phyloP scores from a whole-genome alignment of 1,140 invertebrate species.

The Eubasilissa regina region DNA sequence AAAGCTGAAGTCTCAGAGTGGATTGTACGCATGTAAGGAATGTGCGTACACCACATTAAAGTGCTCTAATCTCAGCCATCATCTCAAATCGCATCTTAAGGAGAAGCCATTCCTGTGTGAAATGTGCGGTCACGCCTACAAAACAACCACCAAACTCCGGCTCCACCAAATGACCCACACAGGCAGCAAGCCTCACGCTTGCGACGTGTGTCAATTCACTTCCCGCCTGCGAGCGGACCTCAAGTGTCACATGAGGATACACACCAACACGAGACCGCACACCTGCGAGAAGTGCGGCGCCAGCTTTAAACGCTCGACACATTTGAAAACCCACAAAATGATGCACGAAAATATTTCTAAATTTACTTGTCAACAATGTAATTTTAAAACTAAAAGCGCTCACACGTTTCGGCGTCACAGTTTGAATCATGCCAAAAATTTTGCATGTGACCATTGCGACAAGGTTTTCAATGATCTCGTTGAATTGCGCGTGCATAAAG shows the following conservation, averaged over 20 bases:
- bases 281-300: constrained; percentile 64
- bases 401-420: neutral
- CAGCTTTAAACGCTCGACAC: constrained; percentile 59
- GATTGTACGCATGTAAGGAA: constrained; percentile 9
- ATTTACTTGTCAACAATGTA: neutral
- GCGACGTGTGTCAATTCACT: constrained; percentile 75
- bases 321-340: constrained; percentile 7
- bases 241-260: constrained; percentile 70
- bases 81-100: constrained; percentile 21
- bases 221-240: constrained; percentile 70
- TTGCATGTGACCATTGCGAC: neutral
- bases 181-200: constrained; percentile 65
- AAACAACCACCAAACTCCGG: neutral
- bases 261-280: constrained; percentile 41
- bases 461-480: neutral
- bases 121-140: neutral
- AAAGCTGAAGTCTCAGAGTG: neutral
- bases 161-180: constrained; percentile 63
- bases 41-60: constrained; percentile 17
- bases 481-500: constrained; percentile 11
- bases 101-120: constrained; percentile 17
- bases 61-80: neutral
- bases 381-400: neutral
- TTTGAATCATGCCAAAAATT: neutral
- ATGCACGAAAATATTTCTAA: constrained; percentile 6